Base-by-base conservation (phyloP, 2,888 invertebrate species). In the Drosophila subquinaria region DNA sequence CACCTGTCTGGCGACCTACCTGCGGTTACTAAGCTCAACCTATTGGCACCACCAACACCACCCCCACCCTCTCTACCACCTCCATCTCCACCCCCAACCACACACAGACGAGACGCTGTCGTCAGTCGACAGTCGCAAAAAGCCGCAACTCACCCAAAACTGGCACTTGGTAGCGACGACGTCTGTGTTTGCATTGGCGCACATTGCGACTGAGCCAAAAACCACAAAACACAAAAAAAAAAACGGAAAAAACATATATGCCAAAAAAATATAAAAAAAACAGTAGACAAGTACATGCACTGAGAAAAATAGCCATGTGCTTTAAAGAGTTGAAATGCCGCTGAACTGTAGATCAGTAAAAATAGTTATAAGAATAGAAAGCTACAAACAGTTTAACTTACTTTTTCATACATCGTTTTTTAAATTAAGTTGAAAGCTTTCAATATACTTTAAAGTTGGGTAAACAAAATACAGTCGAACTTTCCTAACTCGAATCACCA, bases 141-240 rank as follows among this genome's bases (percentile, higher is more conserved):
- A 75, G 47, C 76, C 79, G 62, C 69, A 82, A 85, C 69, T 82
- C 76, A 79, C 77, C 86, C 66, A 88, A 82, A 88, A 84, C 83
- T 88, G 83, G 83, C 87, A 88, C 86, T 83, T 88, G 85, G 85
- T 63, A 68, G 62, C 88, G 55, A 50, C 76, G 71, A 63, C 55
- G 84, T 87, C 83, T 84, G 87, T 84, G 79, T 84, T 84, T 84
- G 89, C 87, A 86, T 89, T 89, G 75, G 71, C 76, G 75, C 69
- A 83, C 82, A 81, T 59, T 77, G 52, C 45, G 63, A 77, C 40
- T 72, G 73, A 70, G 79, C 77, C 61, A 71, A 66, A 56, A 30
- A 57, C 79, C 61, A 71, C 64, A 56, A 30, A 53, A 23, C 4
- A 23, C 20, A 63, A 57, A 67, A 50, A 75, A 45, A 43, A 55